Percentiles rank a stretch among this genome's conserved stretches.
phyloP scores from a whole-genome alignment of 2,797 vertebrate species.

The Ibycter americanus region DNA sequence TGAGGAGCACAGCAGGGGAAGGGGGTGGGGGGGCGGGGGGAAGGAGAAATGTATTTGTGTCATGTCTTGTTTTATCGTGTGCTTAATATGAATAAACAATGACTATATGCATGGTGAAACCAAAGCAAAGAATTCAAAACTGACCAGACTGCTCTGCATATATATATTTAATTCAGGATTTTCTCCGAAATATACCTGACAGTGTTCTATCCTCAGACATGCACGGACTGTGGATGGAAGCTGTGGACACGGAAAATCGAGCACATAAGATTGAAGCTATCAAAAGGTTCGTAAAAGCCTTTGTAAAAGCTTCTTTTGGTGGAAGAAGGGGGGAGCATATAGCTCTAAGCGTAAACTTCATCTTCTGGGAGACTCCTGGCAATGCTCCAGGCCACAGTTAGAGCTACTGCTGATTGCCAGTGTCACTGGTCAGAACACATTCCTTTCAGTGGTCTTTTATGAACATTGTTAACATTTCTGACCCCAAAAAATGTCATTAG shows the following conservation, averaged over 20 bases:
- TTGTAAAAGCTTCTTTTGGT: neutral
- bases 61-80: neutral
- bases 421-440: neutral
- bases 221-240: constrained; percentile 82
- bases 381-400: neutral
- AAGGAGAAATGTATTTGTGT: neutral
- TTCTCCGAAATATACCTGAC: constrained; percentile 83
- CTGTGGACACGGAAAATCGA: constrained; percentile 71
- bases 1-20: neutral
- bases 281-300: constrained; percentile 72
- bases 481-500: neutral
- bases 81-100: constrained; percentile 2
- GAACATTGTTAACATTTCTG: neutral
- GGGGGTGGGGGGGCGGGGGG: neutral
- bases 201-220: constrained; percentile 82
- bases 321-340: neutral
- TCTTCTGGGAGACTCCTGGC: neutral
- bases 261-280: constrained; percentile 72
- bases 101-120: constrained; percentile 31
- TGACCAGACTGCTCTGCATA: constrained; percentile 68
- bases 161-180: constrained; percentile 81
- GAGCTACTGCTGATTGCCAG: neutral
- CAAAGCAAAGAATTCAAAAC: constrained; percentile 36
- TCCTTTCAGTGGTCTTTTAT: neutral
- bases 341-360: neutral